Base-by-base conservation (phyloP, 1,140 invertebrate species). In the Drosophila pectinifera region DNA sequence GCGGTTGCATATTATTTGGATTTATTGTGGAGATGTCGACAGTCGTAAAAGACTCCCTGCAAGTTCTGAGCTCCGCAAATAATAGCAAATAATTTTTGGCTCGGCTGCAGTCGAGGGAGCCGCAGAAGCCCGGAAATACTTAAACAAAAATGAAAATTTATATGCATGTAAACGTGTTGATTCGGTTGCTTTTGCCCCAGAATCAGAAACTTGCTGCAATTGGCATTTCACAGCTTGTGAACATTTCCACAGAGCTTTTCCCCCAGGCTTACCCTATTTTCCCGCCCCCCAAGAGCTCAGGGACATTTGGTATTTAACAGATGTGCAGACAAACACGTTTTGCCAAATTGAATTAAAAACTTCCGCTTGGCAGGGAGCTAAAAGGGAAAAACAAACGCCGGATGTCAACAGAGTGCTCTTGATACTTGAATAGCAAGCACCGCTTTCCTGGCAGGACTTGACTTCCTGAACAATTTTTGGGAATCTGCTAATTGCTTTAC, bases 331-430 rank as follows among this genome's bases (percentile, higher is more conserved):
- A 57, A 56, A 70, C 68, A 72, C 65, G 67, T 70, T 72, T 31
- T 34, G 57, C 49, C 16, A 48, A 70, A 72, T 72, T 70, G 51
- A 72, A 72, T 70, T 72, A 72, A 70, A 72, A 70, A 72, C 68
- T 72, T 72, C 42, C 68, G 65, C 41, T 34, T 20, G 51, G 42
- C 65, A 34, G 49, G 13, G 5, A 41, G 39, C 14, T 28, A 45
- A 45, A 26, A 53, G 36, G 20, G 10, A 69, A 43, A 45, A 46
- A 54, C 43, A 70, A 64, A 70, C 41, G 26, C 45, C 42, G 34
- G 51, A 57, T 72, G 68, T 57, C 51, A 72, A 20, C 41, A 41
- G 16, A n/a, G 38, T 18, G 16, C 16, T 18, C n/a, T 5, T 24
- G 18, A 45, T 69, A 39, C 39, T 34, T 38, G 22, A 45, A 48